phyloP scores from a whole-genome alignment of 2,113 vertebrate genomes.

The Hiodon tergisus region DNA sequence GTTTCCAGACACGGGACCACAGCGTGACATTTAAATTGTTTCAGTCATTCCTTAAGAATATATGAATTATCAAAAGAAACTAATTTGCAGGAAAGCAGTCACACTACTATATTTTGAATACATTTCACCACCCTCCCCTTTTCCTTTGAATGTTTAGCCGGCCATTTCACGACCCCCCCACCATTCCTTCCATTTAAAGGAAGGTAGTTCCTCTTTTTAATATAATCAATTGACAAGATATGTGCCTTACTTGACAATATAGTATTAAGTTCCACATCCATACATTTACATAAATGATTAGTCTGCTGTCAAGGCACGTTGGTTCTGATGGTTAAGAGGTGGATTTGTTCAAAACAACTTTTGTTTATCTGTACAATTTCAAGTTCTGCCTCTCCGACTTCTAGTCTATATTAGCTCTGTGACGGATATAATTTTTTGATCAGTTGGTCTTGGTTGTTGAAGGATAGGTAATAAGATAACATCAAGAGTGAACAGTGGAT shows the following conservation, averaged over 20 bases:
- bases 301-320: slow-evolving; percentile 50
- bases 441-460: slow-evolving; percentile 18
- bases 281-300: slow-evolving; percentile 62
- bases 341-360: slow-evolving; percentile 53
- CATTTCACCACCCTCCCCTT: slow-evolving; percentile 30
- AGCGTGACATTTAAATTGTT: slow-evolving; percentile 60
- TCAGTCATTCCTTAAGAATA: slow-evolving; percentile 56
- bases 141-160: slow-evolving; percentile 61
- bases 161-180: slow-evolving; percentile 56
- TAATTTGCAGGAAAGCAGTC: slow-evolving; percentile 51
- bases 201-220: slow-evolving; percentile 58
- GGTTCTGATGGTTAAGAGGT: slow-evolving; percentile 55
- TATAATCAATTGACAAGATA: slow-evolving; percentile 67
- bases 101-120: slow-evolving; percentile 50
- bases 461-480: slow-evolving; percentile 1
- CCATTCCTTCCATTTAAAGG: slow-evolving; percentile 52
- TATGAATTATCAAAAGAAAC: slow-evolving; percentile 32
- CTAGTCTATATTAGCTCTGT: slow-evolving; percentile 17
- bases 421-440: slow-evolving; percentile 15
- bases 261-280: slow-evolving; percentile 67
- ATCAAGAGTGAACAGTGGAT: slow-evolving; percentile 12
- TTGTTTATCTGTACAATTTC: slow-evolving; percentile 31
- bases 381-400: slow-evolving; percentile 27
- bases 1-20: slow-evolving; percentile 81
- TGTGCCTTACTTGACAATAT: slow-evolving; percentile 81